Base-by-base conservation (phyloP, 2,888 invertebrate species). In the Caenorhabditis sp. region DNA sequence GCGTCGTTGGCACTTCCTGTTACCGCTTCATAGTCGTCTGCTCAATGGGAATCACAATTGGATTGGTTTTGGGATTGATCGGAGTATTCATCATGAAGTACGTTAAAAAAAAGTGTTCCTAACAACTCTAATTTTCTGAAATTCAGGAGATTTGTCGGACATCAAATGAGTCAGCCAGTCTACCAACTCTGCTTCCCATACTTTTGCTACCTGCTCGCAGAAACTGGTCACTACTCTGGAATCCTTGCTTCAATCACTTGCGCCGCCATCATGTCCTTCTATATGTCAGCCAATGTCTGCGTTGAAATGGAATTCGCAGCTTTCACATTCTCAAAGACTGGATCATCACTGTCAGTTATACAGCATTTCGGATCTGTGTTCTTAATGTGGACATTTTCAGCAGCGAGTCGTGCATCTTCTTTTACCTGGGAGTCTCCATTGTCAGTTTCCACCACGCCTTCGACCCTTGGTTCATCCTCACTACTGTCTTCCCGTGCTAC, bases 171-270 rank as follows among this genome's bases (percentile, higher is more conserved):
- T 88, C 98, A 98, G 93, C 98, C 98, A 15, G 95, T 98, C 92
- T 96, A 98, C 93, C 96, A 98, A 92, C 97, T 98, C 92, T 96
- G 97, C 74, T 96, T 98, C 95, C 97, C 98, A 74, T 98, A 98
- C 92, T 93, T 98, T 92, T 96, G 97, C 77, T 98, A 98, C 93
- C 94, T 98, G 69, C 96, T 96, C 92, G 97, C 98, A 58, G 98
- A 98, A 94, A 96, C 97, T 93, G 97, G 98, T 93, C 97, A 98
- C 92, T 95, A 97, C 95, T 98, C 97, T 86, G 97, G 98, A 74
- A 98, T 98, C 90, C 94, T 98, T 88, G 96, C 98, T 28, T 62
- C 77, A 4, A 28, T 72, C 0, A 6, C 50, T 0, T 68, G 44
- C 15, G 62, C 76, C 11, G 70, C 62, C 8, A 96, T 97, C 8